Conservation (phyloP, 1,140 invertebrate species). For the Ruditapes philippinarum region DNA sequence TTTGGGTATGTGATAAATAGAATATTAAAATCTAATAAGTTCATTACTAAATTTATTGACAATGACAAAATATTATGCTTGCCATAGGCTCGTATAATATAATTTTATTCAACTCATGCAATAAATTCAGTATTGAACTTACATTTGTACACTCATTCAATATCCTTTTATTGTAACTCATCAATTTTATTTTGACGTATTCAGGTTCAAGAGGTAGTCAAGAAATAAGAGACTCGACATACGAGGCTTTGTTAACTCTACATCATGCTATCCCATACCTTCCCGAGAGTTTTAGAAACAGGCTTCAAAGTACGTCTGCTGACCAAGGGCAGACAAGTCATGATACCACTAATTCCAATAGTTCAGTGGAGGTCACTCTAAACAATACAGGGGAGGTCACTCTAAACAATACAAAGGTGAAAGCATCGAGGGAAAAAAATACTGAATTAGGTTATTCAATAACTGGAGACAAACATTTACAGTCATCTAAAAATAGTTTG, state of each 20-base stretch:
- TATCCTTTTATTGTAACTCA: too few relatives aligned
- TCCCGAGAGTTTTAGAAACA: slow-evolving; percentile 30
- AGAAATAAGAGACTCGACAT: slow-evolving; percentile 9
- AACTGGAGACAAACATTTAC: background rate
- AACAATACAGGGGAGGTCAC: background rate
- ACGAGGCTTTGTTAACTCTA: background rate
- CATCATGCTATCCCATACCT: slow-evolving; percentile 51
- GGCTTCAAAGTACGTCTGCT: background rate
- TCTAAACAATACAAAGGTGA: background rate
- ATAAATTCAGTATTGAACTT: too few relatives aligned
- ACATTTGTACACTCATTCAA: too few relatives aligned
- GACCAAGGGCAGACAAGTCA: background rate
- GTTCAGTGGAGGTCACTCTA: background rate
- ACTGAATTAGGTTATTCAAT: background rate
- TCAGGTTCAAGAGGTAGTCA: slow-evolving; percentile 13
- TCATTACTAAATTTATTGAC: too few relatives aligned
- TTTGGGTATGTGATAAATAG: too few relatives aligned
- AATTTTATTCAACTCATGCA: too few relatives aligned
- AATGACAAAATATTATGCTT: too few relatives aligned
- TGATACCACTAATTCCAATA: background rate
- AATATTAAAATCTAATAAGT: too few relatives aligned
- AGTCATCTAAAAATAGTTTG: background rate
- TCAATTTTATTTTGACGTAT: too few relatives aligned
- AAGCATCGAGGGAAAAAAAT: background rate
- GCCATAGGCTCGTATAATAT: too few relatives aligned